Conservation (phyloP, 2,113 vertebrate species). For the Mastomys natalensis region DNA sequence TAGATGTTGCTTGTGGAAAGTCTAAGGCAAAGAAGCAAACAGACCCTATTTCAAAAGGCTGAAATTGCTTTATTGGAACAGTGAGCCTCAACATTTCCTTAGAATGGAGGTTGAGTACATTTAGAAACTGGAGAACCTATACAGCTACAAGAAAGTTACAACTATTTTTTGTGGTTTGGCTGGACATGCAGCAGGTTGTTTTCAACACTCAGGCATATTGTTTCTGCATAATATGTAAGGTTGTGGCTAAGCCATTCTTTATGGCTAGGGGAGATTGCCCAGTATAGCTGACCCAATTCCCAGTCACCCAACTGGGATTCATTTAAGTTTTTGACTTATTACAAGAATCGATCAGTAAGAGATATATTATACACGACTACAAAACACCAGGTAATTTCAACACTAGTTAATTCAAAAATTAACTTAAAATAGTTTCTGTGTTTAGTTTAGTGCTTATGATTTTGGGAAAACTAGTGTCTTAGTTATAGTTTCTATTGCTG, state of each 20-base stretch:
- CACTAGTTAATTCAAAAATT: not conserved
- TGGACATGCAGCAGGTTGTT: not conserved
- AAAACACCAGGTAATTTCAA: slow-evolving; percentile 28
- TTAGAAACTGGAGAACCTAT: not conserved
- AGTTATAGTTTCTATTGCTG: not conserved
- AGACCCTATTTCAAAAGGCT: not conserved
- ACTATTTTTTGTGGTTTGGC: not conserved
- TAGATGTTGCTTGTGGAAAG: not conserved
- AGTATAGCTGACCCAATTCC: not conserved
- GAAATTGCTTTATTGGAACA: not conserved
- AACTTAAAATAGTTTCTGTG: slow-evolving; percentile 45
- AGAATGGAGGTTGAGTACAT: not conserved
- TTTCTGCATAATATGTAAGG: not conserved
- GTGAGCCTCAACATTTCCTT: not conserved
- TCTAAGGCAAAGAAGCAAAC: not conserved
- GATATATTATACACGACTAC: not conserved
- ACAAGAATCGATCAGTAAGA: not conserved
- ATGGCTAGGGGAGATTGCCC: not conserved
- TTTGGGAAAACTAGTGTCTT: slow-evolving; percentile 14
- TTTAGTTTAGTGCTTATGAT: slow-evolving; percentile 14
- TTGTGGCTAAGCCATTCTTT: not conserved
- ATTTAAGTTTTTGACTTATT: slow-evolving; percentile 1
- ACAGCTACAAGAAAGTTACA: not conserved
- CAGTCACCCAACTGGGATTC: not conserved
- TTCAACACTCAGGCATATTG: not conserved